Evolutionary conservation across 2,888 invertebrate species (phyloP).

Genomic region (Calameuta idolon): DNA sequence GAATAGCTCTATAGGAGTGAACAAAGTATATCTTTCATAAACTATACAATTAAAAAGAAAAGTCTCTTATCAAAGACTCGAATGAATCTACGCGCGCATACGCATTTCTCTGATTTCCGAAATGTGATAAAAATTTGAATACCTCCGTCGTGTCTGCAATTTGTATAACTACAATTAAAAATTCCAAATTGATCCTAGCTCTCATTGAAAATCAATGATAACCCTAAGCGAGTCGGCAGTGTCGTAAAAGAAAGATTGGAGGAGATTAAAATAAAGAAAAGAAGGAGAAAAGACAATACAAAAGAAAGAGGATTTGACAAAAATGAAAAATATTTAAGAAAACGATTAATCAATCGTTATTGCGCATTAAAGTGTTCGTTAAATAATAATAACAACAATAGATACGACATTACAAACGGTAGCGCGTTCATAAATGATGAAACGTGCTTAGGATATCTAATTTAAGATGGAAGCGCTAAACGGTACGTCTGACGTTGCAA

Average conservation of each 20-base stretch:
- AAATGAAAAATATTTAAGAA: neutral
- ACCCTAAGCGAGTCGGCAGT: neutral
- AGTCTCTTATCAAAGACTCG: neutral
- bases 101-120: neutral
- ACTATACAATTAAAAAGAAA: neutral
- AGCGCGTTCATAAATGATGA: conserved; percentile 4
- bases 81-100: neutral
- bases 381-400: neutral
- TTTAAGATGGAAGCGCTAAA: neutral
- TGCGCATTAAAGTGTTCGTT: conserved; percentile 10
- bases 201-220: neutral
- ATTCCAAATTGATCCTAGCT: neutral
- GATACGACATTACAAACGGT: neutral
- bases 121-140: neutral
- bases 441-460: conserved; percentile 5
- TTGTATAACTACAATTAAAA: neutral
- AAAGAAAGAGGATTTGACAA: neutral
- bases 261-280: conserved; percentile 7
- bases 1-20: neutral
- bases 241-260: neutral
- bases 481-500: neutral
- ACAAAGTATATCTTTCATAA: neutral
- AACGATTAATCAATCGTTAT: conserved; percentile 8
- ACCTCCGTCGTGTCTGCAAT: neutral
- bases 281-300: neutral